Base-by-base conservation (phyloP, 2,113 vertebrate species). In the Gasterosteus nipponicus region DNA sequence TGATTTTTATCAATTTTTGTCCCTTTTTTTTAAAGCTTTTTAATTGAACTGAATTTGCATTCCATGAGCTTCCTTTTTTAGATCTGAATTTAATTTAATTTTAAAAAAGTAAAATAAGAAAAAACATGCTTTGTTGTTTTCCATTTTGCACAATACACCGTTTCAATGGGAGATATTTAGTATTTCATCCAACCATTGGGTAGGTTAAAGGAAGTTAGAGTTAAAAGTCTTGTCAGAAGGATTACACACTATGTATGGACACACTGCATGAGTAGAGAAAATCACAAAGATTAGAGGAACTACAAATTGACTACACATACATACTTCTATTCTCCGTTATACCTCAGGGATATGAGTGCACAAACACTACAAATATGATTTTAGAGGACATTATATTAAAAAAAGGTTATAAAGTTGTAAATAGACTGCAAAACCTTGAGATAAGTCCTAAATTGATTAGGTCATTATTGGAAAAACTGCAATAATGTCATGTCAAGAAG, bases 51-150 rank as follows among this genome's bases (percentile, higher is more conserved):
- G 38, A 51, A 33, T 60, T 80, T 64, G 76, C 58, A 69, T 73
- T 83, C 9, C 58, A 76, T 81, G 61, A 85, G 31, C 22, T 59
- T 47, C 46, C 63, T 75, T 69, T 80, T 63, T 6, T 8, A 41
- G 75, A 11, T 54, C 5, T 65, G 15, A 66, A 44, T 79, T 84
- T 0, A 18, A 84, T 81, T 83, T 89, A 69, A 26, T 81, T 85
- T 64, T 18, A 67, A 83, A 58, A 69, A 12, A 82, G 78, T 86
- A 78, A 87, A 86, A 64, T 7, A 41, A 49, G 10, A 35, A 35
- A 58, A 16, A 29, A 11, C 0, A 41, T 56, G 53, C 4, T 2
- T 35, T 38, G 15, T 33, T 58, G 5, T 0, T 14, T 10, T 7
- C 26, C 11, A 29, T 64, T 54, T 75, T 31, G 16, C 33, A 49